Base-by-base conservation (phyloP, 2,113 vertebrate species). In the Osmerus mordax region DNA sequence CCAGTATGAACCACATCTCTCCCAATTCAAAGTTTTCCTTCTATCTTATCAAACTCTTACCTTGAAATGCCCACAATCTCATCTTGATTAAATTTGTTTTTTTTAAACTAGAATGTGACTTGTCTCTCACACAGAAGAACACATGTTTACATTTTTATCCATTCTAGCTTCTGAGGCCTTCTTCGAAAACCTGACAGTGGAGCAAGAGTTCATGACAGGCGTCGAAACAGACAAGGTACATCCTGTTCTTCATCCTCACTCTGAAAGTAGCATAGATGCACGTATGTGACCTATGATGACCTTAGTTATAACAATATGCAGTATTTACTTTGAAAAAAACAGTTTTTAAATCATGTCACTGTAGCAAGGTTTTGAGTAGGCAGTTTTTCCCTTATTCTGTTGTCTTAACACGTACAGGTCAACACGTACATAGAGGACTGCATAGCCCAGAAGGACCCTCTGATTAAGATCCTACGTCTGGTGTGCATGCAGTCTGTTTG, bases 161-260 rank as follows among this genome's bases (percentile, higher is more conserved):
- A 79, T 64, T 80, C 64, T 58, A 99, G 97, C 95, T n/a, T 99
- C 97, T 0, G 97, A 99, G 89, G 93, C 94, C 65, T 99, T 99
- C 89, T 99, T 99, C 80, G 97, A 99, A 82, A 98, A 96, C 75
- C 88, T 99, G 73, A 99, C 97, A 15, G 96, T 98, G 88, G 97
- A 99, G 77, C 97, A 99, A 83, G 97, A 99, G 87, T 99, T 99
- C 74, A 99, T 99, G 97, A 98, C 97, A 6, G 97, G 97, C 77
- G 93, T 98, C 55, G 97, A 99, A 81, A 99, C 97, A 1, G 97
- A 99, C 84, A 99, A 99, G 95, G 97, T 98, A 55, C 3, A 9
- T 52, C 3, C 21, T n/a, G 25, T 19, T 62, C 7, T 9, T 9
- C 3, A 18, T 72, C n/a, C 25, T 28, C 25, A 19, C 41, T 18